Conservation (phyloP, 2,113 vertebrate genomes). For the Laterallus jamaicensis region DNA sequence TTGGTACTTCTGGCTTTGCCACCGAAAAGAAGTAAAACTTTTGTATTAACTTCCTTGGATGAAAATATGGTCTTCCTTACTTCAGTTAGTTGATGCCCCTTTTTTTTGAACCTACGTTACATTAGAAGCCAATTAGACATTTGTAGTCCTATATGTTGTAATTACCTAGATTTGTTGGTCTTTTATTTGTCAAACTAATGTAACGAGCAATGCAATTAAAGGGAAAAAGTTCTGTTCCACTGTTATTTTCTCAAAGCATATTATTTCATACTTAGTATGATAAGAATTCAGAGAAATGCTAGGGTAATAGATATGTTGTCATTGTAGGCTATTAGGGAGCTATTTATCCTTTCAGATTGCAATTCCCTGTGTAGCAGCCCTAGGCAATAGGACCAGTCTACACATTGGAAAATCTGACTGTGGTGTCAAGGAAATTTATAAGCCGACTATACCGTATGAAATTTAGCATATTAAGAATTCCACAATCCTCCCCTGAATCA, state of each 20-base stretch:
- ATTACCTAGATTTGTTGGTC: neutral
- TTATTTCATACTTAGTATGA: neutral
- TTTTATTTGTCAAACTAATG: neutral
- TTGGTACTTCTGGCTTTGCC: neutral
- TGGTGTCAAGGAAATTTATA: neutral
- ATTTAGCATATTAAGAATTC: slow-evolving; percentile 27
- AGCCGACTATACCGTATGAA: neutral
- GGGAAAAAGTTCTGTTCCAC: neutral
- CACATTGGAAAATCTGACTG: neutral
- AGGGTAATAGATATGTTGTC: neutral
- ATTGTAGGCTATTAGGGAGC: neutral
- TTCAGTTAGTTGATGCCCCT: neutral
- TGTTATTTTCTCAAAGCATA: neutral
- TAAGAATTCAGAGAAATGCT: neutral
- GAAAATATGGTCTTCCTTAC: neutral
- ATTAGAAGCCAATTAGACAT: neutral
- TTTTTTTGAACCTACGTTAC: neutral
- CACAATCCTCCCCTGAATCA: neutral
- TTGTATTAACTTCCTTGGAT: neutral
- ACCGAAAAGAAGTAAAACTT: neutral
- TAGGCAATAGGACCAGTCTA: neutral
- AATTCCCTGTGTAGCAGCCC: neutral
- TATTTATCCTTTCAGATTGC: neutral
- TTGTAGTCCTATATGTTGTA: neutral
- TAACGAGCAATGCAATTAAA: neutral